phyloP scores from a whole-genome alignment of 1,140 invertebrate genomes.

The Gonatopus flavifemur region DNA sequence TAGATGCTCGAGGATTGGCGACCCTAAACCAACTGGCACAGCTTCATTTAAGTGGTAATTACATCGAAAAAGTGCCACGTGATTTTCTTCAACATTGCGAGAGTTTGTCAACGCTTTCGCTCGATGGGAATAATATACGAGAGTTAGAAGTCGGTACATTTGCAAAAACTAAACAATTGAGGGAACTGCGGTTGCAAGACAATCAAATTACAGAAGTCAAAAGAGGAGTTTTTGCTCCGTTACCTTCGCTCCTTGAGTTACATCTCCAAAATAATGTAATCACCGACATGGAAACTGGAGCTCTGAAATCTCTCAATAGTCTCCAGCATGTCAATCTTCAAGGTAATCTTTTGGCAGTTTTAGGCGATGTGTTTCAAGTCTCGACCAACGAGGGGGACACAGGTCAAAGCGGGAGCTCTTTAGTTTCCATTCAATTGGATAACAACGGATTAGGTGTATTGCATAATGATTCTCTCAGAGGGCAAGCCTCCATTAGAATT shows the following conservation, averaged over 20 bases:
- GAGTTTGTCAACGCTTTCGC: slow-evolving; percentile 78
- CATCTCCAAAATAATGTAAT: slow-evolving; percentile 88
- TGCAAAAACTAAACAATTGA: slow-evolving; percentile 69
- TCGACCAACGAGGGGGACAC: slow-evolving; percentile 30
- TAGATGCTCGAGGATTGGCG: slow-evolving; percentile 72
- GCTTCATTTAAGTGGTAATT: slow-evolving; percentile 84
- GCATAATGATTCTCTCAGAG: slow-evolving; percentile 75
- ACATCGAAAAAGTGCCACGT: slow-evolving; percentile 73
- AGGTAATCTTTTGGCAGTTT: slow-evolving; percentile 74
- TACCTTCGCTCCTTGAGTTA: slow-evolving; percentile 78
- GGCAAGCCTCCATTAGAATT: slow-evolving; percentile 79
- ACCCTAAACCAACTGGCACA: slow-evolving; percentile 76
- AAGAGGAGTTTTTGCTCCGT: slow-evolving; percentile 76
- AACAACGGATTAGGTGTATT: slow-evolving; percentile 77
- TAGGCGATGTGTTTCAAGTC: slow-evolving; percentile 78
- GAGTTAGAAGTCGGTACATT: slow-evolving; percentile 81
- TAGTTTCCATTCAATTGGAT: slow-evolving; percentile 84
- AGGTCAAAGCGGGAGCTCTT: slow-evolving; percentile 58
- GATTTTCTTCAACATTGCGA: slow-evolving; percentile 74
- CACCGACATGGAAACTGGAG: slow-evolving; percentile 77
- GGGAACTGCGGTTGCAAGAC: slow-evolving; percentile 82
- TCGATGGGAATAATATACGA: slow-evolving; percentile 87
- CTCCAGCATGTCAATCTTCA: slow-evolving; percentile 88
- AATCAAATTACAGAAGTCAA: slow-evolving; percentile 76
- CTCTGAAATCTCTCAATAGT: slow-evolving; percentile 76